Evolutionary conservation across 2,797 vertebrate genomes (phyloP).

Genomic region (Melanotaenia trifasciata): DNA sequence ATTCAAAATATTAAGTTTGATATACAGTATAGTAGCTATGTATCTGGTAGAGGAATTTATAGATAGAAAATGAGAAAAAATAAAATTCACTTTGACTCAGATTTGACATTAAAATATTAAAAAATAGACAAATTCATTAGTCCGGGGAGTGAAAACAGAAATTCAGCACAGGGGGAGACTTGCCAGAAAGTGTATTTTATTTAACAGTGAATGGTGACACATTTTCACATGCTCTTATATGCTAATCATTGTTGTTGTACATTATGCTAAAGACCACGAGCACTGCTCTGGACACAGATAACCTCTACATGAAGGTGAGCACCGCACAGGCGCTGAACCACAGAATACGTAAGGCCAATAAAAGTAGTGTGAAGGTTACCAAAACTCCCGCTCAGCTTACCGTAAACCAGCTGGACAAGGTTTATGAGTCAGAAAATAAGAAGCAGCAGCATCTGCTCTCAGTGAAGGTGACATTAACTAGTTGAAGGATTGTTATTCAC

Average conservation of each 20-base stretch:
- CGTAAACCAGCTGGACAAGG: constrained; percentile 34
- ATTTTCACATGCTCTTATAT: background rate
- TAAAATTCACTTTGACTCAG: background rate
- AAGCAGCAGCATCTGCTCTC: constrained; percentile 59
- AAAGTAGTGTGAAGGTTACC: constrained; percentile 60
- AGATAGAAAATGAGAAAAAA: background rate
- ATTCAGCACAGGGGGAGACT: background rate
- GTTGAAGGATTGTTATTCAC: constrained; percentile 34
- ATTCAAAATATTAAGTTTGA: too few species aligned
- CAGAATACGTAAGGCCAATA: constrained; percentile 55
- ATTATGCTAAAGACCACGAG: background rate
- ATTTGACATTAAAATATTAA: background rate
- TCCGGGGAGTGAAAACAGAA: background rate
- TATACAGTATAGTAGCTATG: too few species aligned
- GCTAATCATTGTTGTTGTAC: background rate
- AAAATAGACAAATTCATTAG: background rate
- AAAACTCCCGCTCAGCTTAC: constrained; percentile 48
- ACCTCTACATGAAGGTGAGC: constrained; percentile 52
- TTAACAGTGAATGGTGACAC: background rate
- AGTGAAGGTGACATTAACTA: constrained; percentile 67
- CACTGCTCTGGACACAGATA: constrained; percentile 17
- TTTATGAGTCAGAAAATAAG: constrained; percentile 77
- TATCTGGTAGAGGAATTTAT: background rate
- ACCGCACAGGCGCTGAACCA: constrained; percentile 34
- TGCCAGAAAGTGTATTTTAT: background rate